Percentiles rank a stretch among this genome's conserved stretches.
Evolutionary conservation across 1,140 invertebrate species (phyloP).

Genomic region (Drosophila nigrodunni): DNA sequence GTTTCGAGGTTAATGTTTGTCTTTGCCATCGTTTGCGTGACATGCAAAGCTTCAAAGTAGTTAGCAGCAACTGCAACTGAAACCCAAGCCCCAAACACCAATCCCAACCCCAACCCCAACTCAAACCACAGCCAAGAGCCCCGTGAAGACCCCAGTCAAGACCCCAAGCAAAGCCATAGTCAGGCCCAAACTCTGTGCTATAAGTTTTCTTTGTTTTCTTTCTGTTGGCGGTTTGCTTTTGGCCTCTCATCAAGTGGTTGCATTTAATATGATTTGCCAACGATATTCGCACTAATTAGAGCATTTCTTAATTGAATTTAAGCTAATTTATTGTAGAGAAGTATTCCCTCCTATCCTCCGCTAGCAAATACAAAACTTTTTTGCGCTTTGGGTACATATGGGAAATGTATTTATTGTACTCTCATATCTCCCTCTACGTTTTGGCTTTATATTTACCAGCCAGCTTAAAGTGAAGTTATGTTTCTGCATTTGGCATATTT

Average conservation of each 20-base stretch:
- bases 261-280: conserved; percentile 75
- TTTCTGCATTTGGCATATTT: conserved; percentile 54
- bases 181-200: conserved; percentile 12
- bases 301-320: conserved; percentile 67
- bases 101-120: not conserved
- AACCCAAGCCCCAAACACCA: not conserved
- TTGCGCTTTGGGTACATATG: not conserved
- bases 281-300: conserved; percentile 68
- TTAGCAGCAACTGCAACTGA: conserved; percentile 30
- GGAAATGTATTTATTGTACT: conserved; percentile 12
- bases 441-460: conserved; percentile 27
- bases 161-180: not conserved
- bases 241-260: conserved; percentile 52
- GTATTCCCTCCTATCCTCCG: conserved; percentile 1
- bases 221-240: conserved; percentile 1
- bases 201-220: conserved; percentile 20
- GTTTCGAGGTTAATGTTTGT: conserved; percentile 71
- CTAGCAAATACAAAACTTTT: conserved; percentile 1
- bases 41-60: conserved; percentile 45
- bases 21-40: conserved; percentile 39
- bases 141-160: not conserved
- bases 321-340: conserved; percentile 56
- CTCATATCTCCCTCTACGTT: not conserved
- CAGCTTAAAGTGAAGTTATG: conserved; percentile 70
- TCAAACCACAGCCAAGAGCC: not conserved